A percentile compares a stretch with the other conserved stretches of the same genome.
These are phyloP conservation scores for Rattus rattus DNA, from an alignment of 2,113 vertebrate species.

Conservation along the genomic window DNA sequence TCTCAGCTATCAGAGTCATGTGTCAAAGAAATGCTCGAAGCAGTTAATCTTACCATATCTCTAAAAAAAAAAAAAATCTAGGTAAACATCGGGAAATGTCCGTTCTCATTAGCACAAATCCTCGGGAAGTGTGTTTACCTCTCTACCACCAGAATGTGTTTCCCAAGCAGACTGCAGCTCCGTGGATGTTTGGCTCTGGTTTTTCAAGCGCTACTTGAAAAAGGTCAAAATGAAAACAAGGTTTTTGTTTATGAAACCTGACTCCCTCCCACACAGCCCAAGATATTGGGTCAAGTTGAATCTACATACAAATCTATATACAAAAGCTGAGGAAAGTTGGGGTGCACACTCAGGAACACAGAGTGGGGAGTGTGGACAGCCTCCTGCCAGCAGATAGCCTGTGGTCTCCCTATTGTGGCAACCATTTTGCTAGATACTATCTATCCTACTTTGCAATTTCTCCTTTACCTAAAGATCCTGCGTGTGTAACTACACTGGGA, in stretches of 20 bases:
- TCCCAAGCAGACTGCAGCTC: background rate
- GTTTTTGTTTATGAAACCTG: background rate
- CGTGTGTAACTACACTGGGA: background rate
- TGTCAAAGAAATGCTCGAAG: constrained; percentile 72
- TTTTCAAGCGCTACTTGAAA: background rate
- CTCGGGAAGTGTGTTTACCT: background rate
- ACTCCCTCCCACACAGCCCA: background rate
- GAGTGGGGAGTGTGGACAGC: background rate
- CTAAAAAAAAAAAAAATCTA: constrained; percentile 36
- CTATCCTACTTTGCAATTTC: background rate
- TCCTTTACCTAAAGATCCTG: background rate
- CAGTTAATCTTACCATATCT: constrained; percentile 56
- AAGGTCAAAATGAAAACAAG: background rate
- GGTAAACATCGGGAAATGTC: constrained; percentile 51
- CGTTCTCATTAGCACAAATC: constrained; percentile 37
- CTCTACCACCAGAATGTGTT: background rate
- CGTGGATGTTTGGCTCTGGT: background rate
- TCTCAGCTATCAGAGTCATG: constrained; percentile 79
- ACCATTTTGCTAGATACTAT: background rate
- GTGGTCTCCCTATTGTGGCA: background rate
- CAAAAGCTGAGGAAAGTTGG: background rate
- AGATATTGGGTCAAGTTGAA: background rate
- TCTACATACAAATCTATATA: background rate
- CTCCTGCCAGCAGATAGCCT: background rate
- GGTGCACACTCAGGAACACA: background rate